phyloP scores from a whole-genome alignment of 2,113 vertebrate species.

The Callocephalon fimbriatum region DNA sequence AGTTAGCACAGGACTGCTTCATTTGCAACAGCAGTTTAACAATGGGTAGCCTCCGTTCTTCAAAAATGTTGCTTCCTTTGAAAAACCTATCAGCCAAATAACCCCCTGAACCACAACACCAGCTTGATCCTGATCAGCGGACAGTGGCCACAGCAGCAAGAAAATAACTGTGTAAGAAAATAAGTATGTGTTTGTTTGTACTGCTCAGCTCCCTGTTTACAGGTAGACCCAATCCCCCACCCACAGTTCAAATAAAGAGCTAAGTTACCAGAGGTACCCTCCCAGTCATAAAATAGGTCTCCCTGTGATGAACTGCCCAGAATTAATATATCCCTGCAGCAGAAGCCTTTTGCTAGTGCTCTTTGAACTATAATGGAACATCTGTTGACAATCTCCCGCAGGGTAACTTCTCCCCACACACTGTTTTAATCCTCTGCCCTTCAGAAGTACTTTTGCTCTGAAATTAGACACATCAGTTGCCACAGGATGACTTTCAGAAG shows the following conservation, averaged over 20 bases:
- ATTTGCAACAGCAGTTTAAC: background rate
- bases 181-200: background rate
- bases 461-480: conserved; percentile 36
- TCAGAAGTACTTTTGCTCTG: conserved; percentile 31
- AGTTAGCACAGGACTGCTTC: no score
- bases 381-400: conserved; percentile 68
- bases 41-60: conserved; percentile 25
- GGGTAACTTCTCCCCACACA: conserved; percentile 44
- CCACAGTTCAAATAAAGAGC: conserved; percentile 39
- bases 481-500: background rate
- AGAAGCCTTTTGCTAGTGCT: conserved; percentile 37
- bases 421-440: conserved; percentile 39
- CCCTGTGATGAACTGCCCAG: conserved; percentile 58
- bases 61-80: background rate
- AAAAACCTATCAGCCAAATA: conserved; percentile 18
- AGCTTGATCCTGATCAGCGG: conserved; percentile 8
- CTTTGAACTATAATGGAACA: conserved; percentile 70
- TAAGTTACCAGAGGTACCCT: conserved; percentile 30
- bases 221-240: conserved; percentile 22
- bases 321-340: conserved; percentile 59
- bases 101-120: conserved; percentile 15
- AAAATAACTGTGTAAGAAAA: background rate
- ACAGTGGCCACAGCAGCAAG: conserved; percentile 17
- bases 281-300: conserved; percentile 52
- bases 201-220: background rate